Evolutionary conservation across 1,140 invertebrate genomes (phyloP).

Genomic region (Subanguina moxae): DNA sequence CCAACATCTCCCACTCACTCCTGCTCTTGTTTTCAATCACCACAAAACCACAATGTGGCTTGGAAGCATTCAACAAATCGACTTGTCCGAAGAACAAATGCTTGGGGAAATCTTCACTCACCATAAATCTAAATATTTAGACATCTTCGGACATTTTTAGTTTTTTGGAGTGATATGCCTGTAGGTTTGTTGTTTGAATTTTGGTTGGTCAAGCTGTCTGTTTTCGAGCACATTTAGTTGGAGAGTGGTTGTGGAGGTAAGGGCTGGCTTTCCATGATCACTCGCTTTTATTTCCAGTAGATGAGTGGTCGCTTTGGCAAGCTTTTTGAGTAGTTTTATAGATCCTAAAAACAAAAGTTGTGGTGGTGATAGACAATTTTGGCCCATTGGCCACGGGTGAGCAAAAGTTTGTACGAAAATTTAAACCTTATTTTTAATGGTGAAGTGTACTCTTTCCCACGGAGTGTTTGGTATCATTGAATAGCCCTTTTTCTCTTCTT

Average conservation of each 20-base stretch:
- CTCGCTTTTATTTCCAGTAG: conserved; percentile 24
- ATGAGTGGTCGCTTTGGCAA: conserved; percentile 2
- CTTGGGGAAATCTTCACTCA: conserved; percentile 5
- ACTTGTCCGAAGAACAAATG: neutral
- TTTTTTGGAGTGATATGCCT: neutral
- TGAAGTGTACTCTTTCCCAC: too few species aligned
- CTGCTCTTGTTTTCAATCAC: neutral
- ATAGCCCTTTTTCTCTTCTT: too few species aligned
- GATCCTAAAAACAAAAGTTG: conserved; percentile 15
- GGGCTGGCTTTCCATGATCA: conserved; percentile 26
- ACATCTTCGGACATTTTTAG: neutral
- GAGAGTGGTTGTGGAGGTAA: conserved; percentile 7
- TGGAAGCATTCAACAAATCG: neutral
- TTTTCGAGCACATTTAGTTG: neutral
- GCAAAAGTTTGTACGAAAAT: too few species aligned
- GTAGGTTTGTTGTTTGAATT: neutral
- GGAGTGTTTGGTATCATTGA: too few species aligned
- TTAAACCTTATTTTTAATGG: too few species aligned
- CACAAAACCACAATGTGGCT: neutral
- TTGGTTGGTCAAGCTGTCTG: neutral
- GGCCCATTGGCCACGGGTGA: too few species aligned
- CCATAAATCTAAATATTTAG: conserved; percentile 6
- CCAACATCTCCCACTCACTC: neutral
- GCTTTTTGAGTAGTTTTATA: conserved; percentile 6
- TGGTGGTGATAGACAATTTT: too few species aligned